Evolutionary conservation across 2,797 vertebrate species (phyloP), one percentile per base, ranked within the genome.

Genomic region (Tauraco hartlaubi): DNA sequence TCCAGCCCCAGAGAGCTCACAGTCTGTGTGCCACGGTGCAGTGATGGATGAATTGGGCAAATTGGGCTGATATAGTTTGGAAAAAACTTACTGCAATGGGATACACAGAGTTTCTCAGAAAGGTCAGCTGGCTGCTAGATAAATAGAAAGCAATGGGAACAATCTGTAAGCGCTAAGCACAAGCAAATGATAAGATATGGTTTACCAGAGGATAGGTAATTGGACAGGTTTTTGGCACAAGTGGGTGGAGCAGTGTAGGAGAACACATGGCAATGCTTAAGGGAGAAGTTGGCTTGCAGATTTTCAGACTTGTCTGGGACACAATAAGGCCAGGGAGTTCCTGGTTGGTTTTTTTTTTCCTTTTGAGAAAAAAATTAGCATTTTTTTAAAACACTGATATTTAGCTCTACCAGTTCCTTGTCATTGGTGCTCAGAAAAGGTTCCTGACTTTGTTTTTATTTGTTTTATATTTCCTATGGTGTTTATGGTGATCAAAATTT

Each of bases 181-280:
- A 8, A 81, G 66, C 43, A 73, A 81, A 69, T 54, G 55, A 18
- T 73, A 69, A 76, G 46, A 49, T 37, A 54, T 5, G 19, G 43
- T 61, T 93, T 95, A 78, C 52, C 52, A 79, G 44, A 78, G 73
- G 74, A 64, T 59, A 49, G 91, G 95, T 94, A 72, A 81, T 48
- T 81, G 94, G 79, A 73, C 76, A 75, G 79, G 76, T 43, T 94
- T 96, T 95, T 94, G 93, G 85, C 83, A 73, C 51, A 21, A 71
- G 18, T n/a, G 67, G 68, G 69, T 77, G 79, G 73, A 81, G 87
- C 55, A 22, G 37, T 54, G 82, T 76, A 82, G 76, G 69, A 95
- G 74, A 93, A 52, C 83, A 96, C 94, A 56, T 71, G 95, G 93
- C 86, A 85, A 3, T 39, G 61, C 86, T 96, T 89, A 87, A 79